phyloP scores from a whole-genome alignment of 2,797 vertebrate species.

The Philypnodon macrostomus region DNA sequence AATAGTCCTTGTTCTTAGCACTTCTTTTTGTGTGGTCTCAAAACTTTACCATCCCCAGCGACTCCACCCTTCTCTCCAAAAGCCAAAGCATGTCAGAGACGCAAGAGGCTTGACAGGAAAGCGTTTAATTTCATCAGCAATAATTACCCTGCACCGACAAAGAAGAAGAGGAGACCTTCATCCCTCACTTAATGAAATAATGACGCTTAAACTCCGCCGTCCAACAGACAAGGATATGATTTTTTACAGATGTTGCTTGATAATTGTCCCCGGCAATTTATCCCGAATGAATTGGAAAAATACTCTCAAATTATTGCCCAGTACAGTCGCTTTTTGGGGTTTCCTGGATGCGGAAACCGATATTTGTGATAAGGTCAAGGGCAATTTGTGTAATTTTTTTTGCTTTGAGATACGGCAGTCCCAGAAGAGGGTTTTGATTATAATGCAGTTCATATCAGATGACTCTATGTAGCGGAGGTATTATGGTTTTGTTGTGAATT shows the following conservation, averaged over 20 bases:
- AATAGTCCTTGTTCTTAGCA: slow-evolving; percentile 21
- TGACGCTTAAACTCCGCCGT: slow-evolving; percentile 31
- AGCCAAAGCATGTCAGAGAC: slow-evolving; percentile 52
- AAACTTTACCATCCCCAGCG: slow-evolving; percentile 24
- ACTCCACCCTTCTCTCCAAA: slow-evolving; percentile 20
- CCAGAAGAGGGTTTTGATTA: slow-evolving; percentile 5
- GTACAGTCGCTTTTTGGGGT: slow-evolving; percentile 18
- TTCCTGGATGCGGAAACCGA: slow-evolving; percentile 3
- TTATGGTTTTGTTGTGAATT: slow-evolving; percentile 25
- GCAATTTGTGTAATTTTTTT: no score
- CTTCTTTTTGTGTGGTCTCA: slow-evolving; percentile 58
- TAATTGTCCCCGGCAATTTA: no score
- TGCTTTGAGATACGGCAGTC: no score
- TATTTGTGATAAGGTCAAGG: slow-evolving; percentile 19
- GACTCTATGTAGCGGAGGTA: no score
- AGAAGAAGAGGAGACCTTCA: slow-evolving; percentile 53
- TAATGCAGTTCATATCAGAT: no score
- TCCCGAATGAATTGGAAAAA: slow-evolving; percentile 24
- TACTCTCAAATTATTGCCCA: slow-evolving; percentile 7
- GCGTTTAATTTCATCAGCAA: slow-evolving; percentile 65
- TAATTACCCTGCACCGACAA: slow-evolving; percentile 56
- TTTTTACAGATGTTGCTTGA: slow-evolving; percentile 60
- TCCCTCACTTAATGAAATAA: slow-evolving; percentile 57
- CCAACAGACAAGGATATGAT: slow-evolving; percentile 58
- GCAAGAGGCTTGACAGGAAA: slow-evolving; percentile 49